phyloP scores from a whole-genome alignment of 2,888 invertebrate species.

The Apoda limacodes region DNA sequence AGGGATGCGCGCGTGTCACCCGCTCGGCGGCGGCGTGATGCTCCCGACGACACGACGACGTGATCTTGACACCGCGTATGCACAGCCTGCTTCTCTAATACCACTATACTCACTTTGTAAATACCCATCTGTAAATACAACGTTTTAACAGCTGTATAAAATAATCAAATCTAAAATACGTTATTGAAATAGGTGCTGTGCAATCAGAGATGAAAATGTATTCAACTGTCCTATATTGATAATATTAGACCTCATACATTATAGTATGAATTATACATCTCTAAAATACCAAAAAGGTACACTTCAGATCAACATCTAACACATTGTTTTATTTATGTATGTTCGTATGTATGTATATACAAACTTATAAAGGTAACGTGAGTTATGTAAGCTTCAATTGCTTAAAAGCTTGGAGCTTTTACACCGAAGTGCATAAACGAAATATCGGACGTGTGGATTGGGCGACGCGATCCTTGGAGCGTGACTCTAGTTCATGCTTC shows the following conservation, averaged over 20 bases:
- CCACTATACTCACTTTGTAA: too few relatives aligned
- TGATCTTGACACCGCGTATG: conserved; percentile 66
- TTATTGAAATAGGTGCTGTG: too few relatives aligned
- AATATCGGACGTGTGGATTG: conserved; percentile 35
- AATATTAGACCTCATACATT: too few relatives aligned
- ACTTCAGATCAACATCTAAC: too few relatives aligned
- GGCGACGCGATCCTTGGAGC: conserved; percentile 48
- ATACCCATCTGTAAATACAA: too few relatives aligned
- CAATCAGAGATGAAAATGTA: too few relatives aligned
- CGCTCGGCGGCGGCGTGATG: conserved; percentile 50
- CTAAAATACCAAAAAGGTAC: neutral
- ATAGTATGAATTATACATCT: neutral
- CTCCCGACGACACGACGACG: conserved; percentile 38
- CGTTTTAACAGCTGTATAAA: too few relatives aligned
- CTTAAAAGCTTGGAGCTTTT: conserved; percentile 18
- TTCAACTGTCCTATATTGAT: too few relatives aligned
- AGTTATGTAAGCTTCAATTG: too few relatives aligned
- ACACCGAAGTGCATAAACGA: conserved; percentile 23
- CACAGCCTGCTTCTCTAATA: conserved; percentile 35
- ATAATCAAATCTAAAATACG: too few relatives aligned
- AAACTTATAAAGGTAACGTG: too few relatives aligned
- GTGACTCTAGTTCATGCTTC: conserved; percentile 58
- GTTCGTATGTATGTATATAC: neutral
- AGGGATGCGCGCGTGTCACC: conserved; percentile 26
- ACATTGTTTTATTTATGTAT: too few relatives aligned